Conservation (phyloP, 2,113 vertebrate genomes). For the Choloepus hoffmanni region DNA sequence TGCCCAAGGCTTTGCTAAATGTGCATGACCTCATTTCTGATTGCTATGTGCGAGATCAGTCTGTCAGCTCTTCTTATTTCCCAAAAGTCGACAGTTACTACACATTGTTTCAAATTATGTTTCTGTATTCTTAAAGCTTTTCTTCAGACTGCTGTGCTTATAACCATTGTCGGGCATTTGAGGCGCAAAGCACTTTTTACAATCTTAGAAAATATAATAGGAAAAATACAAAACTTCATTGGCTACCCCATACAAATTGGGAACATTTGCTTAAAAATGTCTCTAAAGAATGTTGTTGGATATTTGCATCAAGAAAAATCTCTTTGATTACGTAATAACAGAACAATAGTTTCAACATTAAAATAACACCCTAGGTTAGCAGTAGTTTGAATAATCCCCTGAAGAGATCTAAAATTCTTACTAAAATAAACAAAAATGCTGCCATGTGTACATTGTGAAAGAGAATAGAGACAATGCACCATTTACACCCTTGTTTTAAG, state of each 20-base stretch:
- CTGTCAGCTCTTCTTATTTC: slow-evolving; percentile 63
- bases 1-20: slow-evolving; percentile 70
- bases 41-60: neutral
- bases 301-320: slow-evolving; percentile 74
- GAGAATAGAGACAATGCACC: neutral
- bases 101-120: slow-evolving; percentile 61
- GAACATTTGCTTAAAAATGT: slow-evolving; percentile 67
- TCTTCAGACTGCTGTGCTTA: slow-evolving; percentile 61
- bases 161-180: slow-evolving; percentile 15
- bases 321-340: slow-evolving; percentile 76
- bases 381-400: slow-evolving; percentile 42
- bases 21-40: slow-evolving; percentile 76
- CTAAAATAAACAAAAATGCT: slow-evolving; percentile 58
- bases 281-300: slow-evolving; percentile 59
- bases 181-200: neutral
- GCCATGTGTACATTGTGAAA: neutral
- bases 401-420: slow-evolving; percentile 51
- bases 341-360: slow-evolving; percentile 61
- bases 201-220: slow-evolving; percentile 1
- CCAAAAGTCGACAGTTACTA: slow-evolving; percentile 42
- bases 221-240: slow-evolving; percentile 57
- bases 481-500: neutral
- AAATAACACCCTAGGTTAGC: slow-evolving; percentile 59
- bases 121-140: slow-evolving; percentile 60
- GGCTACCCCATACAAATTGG: neutral